Evolutionary conservation across 2,797 vertebrate species (phyloP), one percentile per base, ranked within the genome.

Genomic region (Typhlichthys subterraneus): DNA sequence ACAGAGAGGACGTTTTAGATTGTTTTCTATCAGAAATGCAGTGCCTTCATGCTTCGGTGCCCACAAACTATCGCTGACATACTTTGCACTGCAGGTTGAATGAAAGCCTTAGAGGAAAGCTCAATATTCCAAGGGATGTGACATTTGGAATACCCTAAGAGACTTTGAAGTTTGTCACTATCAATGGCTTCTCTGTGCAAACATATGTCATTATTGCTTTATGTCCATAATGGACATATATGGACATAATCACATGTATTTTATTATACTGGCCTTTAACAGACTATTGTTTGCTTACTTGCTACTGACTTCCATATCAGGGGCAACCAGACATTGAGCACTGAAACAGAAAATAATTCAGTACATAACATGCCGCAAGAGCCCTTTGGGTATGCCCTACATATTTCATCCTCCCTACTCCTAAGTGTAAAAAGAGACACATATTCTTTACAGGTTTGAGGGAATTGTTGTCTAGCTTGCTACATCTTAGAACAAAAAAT

Each of bases 61-160:
- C 56, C 69, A 72, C 2, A 1, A 53, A 62, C 60, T 23, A n/a
- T 67, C 57, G 69, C 45, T 12, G 38, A 69, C 50, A 57, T 17
- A 46, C 53, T 71, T 73, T 7, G 8, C 67, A 4, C 29, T 29
- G 57, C 69, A 55, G 19, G 63, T 67, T 63, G 46, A 73, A 55
- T 67, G 48, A 69, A 65, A 61, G 33, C 33, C 46, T 29, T 47
- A 15, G 38, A 58, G 56, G 19, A 13, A 45, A 59, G 58, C 48
- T 9, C 53, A 73, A 66, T 1, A n/a, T 65, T 67, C 51, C 15
- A 5, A 77, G 64, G 73, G 70, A 69, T 61, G 53, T 78, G 77
- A 83, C 82, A 78, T 82, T 80, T 79, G 12, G 78, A 79, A 75
- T 57, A 67, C 47, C 33, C 56, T 17, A 12, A 64, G 57, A 75